Percentiles rank a stretch among this genome's conserved stretches.
Conservation (phyloP, 2,113 vertebrate species). For the Chrysochloris asiatica region DNA sequence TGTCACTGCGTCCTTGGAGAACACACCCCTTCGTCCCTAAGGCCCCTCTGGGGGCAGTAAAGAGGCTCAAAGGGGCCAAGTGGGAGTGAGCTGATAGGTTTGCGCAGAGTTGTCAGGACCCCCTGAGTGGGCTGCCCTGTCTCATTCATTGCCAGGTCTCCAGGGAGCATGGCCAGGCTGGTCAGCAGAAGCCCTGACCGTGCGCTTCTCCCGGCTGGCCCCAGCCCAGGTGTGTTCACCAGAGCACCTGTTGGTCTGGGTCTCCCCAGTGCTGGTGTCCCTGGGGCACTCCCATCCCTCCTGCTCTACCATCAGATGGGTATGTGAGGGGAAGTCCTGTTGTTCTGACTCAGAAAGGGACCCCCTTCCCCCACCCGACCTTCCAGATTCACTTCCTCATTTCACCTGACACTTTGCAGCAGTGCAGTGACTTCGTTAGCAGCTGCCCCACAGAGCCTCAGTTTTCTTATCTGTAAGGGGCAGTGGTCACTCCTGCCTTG, state of each 20-base stretch:
- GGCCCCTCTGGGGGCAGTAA: background rate
- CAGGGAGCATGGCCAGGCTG: no score
- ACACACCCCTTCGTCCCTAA: background rate
- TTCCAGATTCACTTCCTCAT: constrained; percentile 58
- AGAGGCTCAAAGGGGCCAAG: no score
- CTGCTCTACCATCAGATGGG: rapidly evolving
- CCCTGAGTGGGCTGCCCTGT: background rate
- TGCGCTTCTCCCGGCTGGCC: rapidly evolving
- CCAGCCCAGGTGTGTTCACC: no score
- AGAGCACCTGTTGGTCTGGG: no score
- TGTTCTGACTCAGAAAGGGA: constrained; percentile 72
- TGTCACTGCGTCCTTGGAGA: no score
- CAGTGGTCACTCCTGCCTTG: rapidly evolving
- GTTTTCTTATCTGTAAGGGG: background rate
- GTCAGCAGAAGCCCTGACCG: rapidly evolving
- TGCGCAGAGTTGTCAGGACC: background rate
- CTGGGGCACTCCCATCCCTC: background rate
- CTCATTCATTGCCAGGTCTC: no score
- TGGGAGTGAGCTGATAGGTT: rapidly evolving
- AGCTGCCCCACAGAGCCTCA: background rate
- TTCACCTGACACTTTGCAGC: background rate
- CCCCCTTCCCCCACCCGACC: no score
- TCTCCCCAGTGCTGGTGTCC: background rate
- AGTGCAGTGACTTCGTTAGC: background rate
- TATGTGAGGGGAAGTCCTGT: constrained; percentile 78